Percentiles rank a stretch among this genome's conserved stretches.
Evolutionary conservation across 2,113 vertebrate species (phyloP).

Genomic region (Cheilinus undulatus): DNA sequence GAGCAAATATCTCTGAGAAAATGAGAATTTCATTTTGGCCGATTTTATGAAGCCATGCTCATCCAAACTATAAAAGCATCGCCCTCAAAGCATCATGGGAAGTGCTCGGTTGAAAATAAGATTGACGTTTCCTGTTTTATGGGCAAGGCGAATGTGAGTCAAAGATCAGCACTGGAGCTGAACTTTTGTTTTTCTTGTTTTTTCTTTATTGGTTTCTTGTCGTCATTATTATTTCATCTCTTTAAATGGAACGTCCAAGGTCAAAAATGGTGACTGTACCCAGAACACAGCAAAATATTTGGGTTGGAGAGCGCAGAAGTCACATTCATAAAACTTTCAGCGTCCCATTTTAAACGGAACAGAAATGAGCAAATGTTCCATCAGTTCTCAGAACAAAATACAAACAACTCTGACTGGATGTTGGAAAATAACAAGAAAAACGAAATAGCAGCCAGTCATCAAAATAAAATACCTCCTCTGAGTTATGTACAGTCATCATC

Average conservation of each 20-base stretch:
- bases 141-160: not conserved
- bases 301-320: conserved; percentile 24
- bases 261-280: conserved; percentile 25
- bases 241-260: conserved; percentile 35
- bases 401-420: not conserved
- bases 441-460: not conserved
- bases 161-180: conserved; percentile 27
- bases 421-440: conserved; percentile 11
- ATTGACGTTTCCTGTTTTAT: not conserved
- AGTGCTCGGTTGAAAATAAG: conserved; percentile 19
- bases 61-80: conserved; percentile 34
- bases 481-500: too few species aligned
- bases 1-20: conserved; percentile 69
- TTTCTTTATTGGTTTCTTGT: conserved; percentile 53
- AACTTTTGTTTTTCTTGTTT: conserved; percentile 26
- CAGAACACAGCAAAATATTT: conserved; percentile 11
- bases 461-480: too few species aligned
- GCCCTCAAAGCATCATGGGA: conserved; percentile 54
- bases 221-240: conserved; percentile 67
- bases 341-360: conserved; percentile 14
- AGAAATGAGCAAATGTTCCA: conserved; percentile 17
- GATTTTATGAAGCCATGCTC: conserved; percentile 55
- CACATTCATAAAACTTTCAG: conserved; percentile 54
- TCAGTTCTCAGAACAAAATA: not conserved
- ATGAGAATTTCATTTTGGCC: conserved; percentile 69